Evolutionary conservation across 1,140 invertebrate species (phyloP).

Genomic region (Heliconius hermathena): DNA sequence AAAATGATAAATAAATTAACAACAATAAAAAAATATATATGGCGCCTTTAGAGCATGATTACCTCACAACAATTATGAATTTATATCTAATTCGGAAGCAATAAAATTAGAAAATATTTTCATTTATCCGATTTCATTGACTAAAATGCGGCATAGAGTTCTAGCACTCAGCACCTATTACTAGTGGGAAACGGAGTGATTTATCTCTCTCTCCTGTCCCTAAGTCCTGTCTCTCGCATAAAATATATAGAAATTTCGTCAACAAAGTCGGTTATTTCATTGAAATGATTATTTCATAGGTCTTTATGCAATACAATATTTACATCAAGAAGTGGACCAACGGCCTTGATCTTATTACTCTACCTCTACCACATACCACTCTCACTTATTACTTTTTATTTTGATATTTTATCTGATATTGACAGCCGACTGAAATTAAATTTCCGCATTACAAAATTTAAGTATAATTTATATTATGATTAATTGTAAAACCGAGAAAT

Average conservation of each 20-base stretch:
- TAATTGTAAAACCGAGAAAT: too few relatives aligned
- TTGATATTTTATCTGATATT: neutral
- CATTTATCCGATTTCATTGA: too few relatives aligned
- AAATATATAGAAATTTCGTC: neutral
- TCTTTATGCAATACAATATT: slow-evolving; percentile 13
- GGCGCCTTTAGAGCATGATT: too few relatives aligned
- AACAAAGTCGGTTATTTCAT: neutral
- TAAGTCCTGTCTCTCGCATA: neutral
- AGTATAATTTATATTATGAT: neutral
- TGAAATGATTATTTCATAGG: neutral
- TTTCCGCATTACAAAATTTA: neutral
- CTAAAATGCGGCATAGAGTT: too few relatives aligned
- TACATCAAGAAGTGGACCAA: slow-evolving; percentile 16
- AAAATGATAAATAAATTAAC: too few relatives aligned
- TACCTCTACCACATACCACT: neutral
- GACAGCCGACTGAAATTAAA: neutral
- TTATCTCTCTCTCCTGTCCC: too few relatives aligned
- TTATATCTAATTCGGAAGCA: too few relatives aligned
- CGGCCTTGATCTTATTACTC: slow-evolving; percentile 18
- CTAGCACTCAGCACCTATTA: too few relatives aligned
- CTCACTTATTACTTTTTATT: neutral
- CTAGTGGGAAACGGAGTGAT: too few relatives aligned
- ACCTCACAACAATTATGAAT: too few relatives aligned
- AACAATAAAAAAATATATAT: too few relatives aligned
- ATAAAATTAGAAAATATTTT: too few relatives aligned